These are phyloP conservation scores for Hyles lineata DNA, from an alignment of 2,888 invertebrate genomes.

Conservation along the genomic window DNA sequence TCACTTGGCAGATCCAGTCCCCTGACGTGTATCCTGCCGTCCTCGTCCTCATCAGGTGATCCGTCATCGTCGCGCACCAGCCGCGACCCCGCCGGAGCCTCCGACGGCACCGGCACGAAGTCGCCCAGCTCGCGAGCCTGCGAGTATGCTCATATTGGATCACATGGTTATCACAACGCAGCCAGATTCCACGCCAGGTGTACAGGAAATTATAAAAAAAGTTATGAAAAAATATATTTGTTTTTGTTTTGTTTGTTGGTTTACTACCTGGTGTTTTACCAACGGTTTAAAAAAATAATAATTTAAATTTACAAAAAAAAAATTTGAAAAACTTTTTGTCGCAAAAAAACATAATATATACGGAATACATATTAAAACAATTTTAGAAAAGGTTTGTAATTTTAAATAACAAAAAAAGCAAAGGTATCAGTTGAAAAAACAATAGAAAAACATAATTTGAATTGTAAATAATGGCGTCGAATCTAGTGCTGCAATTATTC, in stretches of 20 bases:
- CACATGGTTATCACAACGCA: conserved; percentile 13
- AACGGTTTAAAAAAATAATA: too few relatives aligned
- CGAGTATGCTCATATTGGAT: conserved; percentile 42
- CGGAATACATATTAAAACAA: too few relatives aligned
- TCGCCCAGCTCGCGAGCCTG: conserved; percentile 83
- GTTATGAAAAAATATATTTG: not conserved
- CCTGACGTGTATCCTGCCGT: conserved; percentile 93
- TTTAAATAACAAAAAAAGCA: too few relatives aligned
- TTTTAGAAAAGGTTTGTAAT: too few relatives aligned
- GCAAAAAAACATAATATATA: not conserved
- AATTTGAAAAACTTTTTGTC: not conserved
- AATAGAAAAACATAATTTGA: not conserved
- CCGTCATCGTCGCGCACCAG: conserved; percentile 91
- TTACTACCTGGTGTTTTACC: too few relatives aligned
- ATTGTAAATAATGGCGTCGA: not conserved
- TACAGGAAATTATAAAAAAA: not conserved
- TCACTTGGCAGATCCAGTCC: conserved; percentile 86
- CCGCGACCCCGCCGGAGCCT: conserved; percentile 80
- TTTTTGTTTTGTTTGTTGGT: too few relatives aligned
- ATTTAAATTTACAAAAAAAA: not conserved
- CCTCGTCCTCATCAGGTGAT: conserved; percentile 92
- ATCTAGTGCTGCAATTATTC: conserved; percentile 17
- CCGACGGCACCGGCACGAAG: conserved; percentile 76
- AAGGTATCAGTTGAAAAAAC: not conserved
- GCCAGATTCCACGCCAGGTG: conserved; percentile 8